These are phyloP conservation scores for Clistopyga incitator DNA, from an alignment of 2,888 invertebrate species.

Conservation along the genomic window DNA sequence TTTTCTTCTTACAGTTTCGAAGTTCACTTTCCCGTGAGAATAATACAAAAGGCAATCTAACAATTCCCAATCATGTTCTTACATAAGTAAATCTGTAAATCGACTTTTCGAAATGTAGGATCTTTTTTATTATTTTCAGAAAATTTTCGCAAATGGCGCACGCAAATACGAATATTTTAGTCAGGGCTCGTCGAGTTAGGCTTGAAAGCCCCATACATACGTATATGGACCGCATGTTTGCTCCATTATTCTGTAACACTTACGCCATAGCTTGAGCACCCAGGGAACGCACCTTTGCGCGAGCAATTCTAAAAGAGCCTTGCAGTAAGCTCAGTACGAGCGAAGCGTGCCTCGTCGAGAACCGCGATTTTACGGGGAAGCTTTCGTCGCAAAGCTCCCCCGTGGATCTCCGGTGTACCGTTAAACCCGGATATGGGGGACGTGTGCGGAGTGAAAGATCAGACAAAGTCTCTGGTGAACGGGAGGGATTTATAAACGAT, in stretches of 20 bases:
- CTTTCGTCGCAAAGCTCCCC: not conserved
- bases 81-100: too few relatives aligned
- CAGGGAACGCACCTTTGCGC: not conserved
- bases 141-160: too few relatives aligned
- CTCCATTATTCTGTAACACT: not conserved
- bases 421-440: constrained; percentile 23
- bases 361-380: constrained; percentile 15
- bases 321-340: constrained; percentile 5
- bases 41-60: too few relatives aligned
- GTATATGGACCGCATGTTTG: too few relatives aligned
- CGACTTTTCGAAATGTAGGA: too few relatives aligned
- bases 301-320: not conserved
- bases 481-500: constrained; percentile 3
- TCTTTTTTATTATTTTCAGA: too few relatives aligned
- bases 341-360: not conserved
- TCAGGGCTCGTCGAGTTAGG: too few relatives aligned
- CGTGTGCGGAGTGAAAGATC: constrained; percentile 24
- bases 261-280: not conserved
- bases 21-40: too few relatives aligned
- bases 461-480: constrained; percentile 1
- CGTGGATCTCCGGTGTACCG: constrained; percentile 18
- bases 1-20: too few relatives aligned
- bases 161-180: too few relatives aligned
- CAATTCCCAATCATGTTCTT: too few relatives aligned
- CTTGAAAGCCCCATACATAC: too few relatives aligned